Evolutionary conservation across 2,888 invertebrate genomes (phyloP), one percentile per base, ranked within the genome.

Genomic region (Parthenolecanium corni): DNA sequence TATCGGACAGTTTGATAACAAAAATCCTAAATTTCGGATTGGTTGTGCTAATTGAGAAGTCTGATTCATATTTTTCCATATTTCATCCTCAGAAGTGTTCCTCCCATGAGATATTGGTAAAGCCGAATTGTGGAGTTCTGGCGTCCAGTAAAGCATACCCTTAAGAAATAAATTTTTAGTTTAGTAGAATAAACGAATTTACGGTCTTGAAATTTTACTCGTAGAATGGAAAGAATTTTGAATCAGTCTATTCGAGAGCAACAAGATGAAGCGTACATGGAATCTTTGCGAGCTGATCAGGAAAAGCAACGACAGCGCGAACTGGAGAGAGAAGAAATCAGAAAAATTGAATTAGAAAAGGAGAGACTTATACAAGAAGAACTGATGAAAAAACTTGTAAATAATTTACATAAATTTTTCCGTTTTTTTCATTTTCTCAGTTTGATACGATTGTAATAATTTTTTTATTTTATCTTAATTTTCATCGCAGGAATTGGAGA

Each of bases 181-280:
- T n/a, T n/a, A n/a, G n/a, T n/a, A n/a, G n/a, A n/a, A n/a, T n/a
- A n/a, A n/a, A n/a, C n/a, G n/a, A n/a, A n/a, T n/a, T n/a, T n/a
- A n/a, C n/a, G n/a, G n/a, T n/a, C n/a, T n/a, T n/a, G n/a, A n/a
- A n/a, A n/a, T n/a, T 31, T 31, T 31, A 9, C 5, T 75, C 92
- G 94, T 69, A 81, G 89, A 66, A 81, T 89, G 69, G 89, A 90
- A 71, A 80, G 89, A 20, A 89, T 84, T 70, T 80, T 91, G 67
- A 92, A 88, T 65, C 89, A 91, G 69, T 86, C 88, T 0, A 76
- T 96, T 54, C 80, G 96, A 36, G 85, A 85, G 57, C 85, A 94
- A 67, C 96, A 97, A 73, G 96, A 97, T 74, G 87, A 87, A 72
- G 96, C 95, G 0, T 97, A 94, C 72, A 81, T 86, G 72, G 89